Evolutionary conservation across 1,140 invertebrate species (phyloP), one percentile per base, ranked within the genome.

Genomic region (Camponotus floridanus): DNA sequence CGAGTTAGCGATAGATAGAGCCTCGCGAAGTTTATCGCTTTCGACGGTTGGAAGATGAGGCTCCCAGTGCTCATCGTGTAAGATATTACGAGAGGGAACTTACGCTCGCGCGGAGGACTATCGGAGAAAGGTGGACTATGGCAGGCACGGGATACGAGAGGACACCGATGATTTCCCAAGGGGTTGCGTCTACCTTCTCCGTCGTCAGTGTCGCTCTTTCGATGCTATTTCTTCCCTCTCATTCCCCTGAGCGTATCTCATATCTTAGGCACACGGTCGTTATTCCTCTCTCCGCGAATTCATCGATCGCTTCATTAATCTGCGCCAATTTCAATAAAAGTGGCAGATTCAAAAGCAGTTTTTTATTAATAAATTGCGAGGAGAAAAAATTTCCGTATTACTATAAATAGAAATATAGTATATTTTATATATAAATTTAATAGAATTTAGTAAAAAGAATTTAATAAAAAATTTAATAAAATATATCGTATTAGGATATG

Each of bases 141-240:
- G 55, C 59, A 59, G 80, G 83, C 79, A 88, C 48, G 45, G 91
- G 87, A 90, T 86, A 87, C 84, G 85, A 91, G 88, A 93, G 92
- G 93, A 94, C 92, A 92, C 88, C 92, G 86, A 94, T 94, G 94
- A 94, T 94, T 94, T 94, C 94, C 94, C 94, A 91, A 62, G 93
- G 90, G 94, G 36, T 83, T 26, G 31, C 68, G 91, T 94, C 87
- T 91, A 78, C 92, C 87, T 88, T 87, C 74, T 91, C 76, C 78
- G 88, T 91, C 90, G 86, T 79, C 65, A 64, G 70, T 65, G 36
- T 84, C 86, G 59, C 85, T 71, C 76, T 84, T 26, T 31, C 68
- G 67, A 83, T 61, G 48, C 31, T 88, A 87, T 87, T 89, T 89
- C 88, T 67, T 89, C 68, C 48, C 36, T 26, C 76, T 36, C 64